These are phyloP conservation scores for Tachina lurida DNA, from an alignment of 2,888 invertebrate genomes.

Conservation along the genomic window DNA sequence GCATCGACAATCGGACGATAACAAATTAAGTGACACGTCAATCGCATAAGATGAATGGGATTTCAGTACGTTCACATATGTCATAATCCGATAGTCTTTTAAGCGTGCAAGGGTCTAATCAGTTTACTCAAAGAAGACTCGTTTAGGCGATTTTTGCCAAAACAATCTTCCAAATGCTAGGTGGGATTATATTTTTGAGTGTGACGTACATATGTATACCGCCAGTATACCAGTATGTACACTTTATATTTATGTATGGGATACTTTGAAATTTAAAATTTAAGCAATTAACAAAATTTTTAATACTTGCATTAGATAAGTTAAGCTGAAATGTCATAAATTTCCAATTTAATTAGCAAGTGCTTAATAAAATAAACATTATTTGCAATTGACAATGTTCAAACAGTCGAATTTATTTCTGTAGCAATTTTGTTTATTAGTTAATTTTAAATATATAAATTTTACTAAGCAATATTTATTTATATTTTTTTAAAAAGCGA, in stretches of 20 bases:
- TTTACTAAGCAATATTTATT: conserved; percentile 22
- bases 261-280: conserved; percentile 20
- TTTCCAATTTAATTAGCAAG: neutral
- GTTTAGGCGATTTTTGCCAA: too few species aligned
- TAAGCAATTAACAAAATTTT: neutral
- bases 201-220: neutral
- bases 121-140: too few species aligned
- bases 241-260: neutral
- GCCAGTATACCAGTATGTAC: too few species aligned
- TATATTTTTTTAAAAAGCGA: conserved; percentile 36
- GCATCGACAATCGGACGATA: too few species aligned
- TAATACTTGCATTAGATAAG: neutral
- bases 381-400: conserved; percentile 18
- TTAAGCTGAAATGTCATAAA: conserved; percentile 4
- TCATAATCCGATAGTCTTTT: too few species aligned
- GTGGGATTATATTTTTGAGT: neutral
- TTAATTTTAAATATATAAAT: conserved; percentile 9
- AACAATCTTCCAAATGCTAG: too few species aligned
- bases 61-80: too few species aligned
- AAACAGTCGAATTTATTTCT: conserved; percentile 6
- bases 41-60: too few species aligned
- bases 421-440: neutral
- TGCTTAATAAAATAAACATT: neutral
- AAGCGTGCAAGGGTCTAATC: too few species aligned
- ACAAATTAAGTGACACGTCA: too few species aligned